A percentile compares a stretch with the other conserved stretches of the same genome.
Conservation (phyloP, 2,797 vertebrate genomes). For the Halcyon chelicuti region DNA sequence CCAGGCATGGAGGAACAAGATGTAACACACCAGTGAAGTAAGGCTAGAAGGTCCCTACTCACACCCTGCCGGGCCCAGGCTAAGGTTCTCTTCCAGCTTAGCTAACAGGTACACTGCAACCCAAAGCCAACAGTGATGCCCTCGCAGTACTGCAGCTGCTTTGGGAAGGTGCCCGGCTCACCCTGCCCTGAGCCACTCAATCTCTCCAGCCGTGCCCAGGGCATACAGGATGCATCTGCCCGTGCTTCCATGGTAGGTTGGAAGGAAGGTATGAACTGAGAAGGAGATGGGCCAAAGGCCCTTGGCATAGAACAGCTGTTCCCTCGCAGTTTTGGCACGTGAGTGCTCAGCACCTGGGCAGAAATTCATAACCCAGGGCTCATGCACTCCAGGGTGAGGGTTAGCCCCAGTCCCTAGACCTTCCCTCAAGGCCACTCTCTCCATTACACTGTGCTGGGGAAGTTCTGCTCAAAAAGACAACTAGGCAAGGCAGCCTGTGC, state of each 20-base stretch:
- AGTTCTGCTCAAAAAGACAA: neutral
- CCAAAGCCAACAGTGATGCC: neutral
- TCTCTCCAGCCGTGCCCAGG: neutral
- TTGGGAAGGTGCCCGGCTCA: neutral
- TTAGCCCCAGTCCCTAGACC: neutral
- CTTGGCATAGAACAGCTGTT: neutral
- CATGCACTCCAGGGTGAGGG: neutral
- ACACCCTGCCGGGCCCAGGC: neutral
- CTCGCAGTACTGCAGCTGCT: neutral
- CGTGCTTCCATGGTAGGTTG: neutral
- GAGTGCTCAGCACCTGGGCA: neutral
- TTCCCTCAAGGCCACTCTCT: neutral
- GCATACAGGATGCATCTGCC: neutral
- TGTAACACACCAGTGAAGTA: neutral
- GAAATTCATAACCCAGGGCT: neutral
- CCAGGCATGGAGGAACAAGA: neutral
- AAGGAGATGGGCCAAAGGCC: neutral
- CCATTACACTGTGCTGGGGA: neutral
- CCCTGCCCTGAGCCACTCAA: accelerated
- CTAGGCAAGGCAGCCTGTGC: neutral
- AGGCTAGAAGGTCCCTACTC: neutral
- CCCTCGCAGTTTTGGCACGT: conserved; percentile 36
- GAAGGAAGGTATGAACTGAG: neutral
- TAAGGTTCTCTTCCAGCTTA: neutral
- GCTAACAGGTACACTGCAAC: neutral